Conservation (phyloP, 2,888 invertebrate genomes). For the Drosophila multiciliata region DNA sequence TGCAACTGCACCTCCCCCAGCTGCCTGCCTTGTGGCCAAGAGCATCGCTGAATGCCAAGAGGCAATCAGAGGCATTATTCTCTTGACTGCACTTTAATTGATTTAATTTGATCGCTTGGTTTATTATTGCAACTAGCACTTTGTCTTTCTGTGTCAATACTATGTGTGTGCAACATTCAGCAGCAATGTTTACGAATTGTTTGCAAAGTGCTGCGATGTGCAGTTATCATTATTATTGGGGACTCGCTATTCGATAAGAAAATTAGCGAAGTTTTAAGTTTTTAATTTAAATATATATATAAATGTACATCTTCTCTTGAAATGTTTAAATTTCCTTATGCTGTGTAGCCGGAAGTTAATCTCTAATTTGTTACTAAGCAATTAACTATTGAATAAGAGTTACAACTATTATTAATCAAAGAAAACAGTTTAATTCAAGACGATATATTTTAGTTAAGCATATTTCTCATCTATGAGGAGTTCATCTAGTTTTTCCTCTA, state of each 20-base stretch:
- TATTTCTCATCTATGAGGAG: slow-evolving; percentile 15
- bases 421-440: neutral
- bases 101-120: slow-evolving; percentile 74
- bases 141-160: slow-evolving; percentile 75
- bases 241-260: neutral
- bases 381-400: neutral
- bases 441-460: slow-evolving; percentile 15
- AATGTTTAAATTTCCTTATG: neutral
- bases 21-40: neutral
- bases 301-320: neutral
- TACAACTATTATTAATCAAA: neutral
- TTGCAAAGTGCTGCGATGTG: slow-evolving; percentile 2
- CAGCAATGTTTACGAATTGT: slow-evolving; percentile 30
- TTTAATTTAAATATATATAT: no score
- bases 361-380: neutral
- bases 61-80: slow-evolving; percentile 65
- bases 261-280: neutral
- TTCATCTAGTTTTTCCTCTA: neutral
- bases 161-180: slow-evolving; percentile 43
- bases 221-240: neutral
- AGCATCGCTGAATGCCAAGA: slow-evolving; percentile 40
- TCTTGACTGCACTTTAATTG: slow-evolving; percentile 66
- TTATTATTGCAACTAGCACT: slow-evolving; percentile 75
- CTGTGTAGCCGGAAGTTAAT: neutral
- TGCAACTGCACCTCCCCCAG: slow-evolving; percentile 23